Base-by-base conservation (phyloP, 2,797 vertebrate genomes). In the Philypnodon macrostomus region DNA sequence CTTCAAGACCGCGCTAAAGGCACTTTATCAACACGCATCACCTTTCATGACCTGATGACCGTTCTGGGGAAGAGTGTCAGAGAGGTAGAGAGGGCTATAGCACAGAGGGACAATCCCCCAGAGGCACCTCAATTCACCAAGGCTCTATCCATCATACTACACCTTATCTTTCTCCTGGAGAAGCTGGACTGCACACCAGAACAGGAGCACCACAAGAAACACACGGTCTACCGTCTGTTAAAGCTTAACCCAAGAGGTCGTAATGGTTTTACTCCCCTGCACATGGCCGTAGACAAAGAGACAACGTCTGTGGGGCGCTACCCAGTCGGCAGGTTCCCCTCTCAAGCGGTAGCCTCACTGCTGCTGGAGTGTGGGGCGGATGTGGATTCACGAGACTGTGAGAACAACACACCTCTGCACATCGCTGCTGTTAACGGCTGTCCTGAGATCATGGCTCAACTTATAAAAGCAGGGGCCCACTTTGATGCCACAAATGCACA, bases 381-480 rank as follows among this genome's bases (percentile, higher is more conserved):
- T 30, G 91, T 95, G 0, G 94, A 98, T 54, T 92, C 95, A 1
- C 90, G 95, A 0, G 95, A 97, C 90, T 92, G 89, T 0, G 95
- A 98, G 70, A 97, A 97, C 91, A 97, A 96, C 85, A 97, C 95
- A 0, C 95, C 95, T 0, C 87, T 98, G 68, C 96, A 98, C 36
- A 39, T 95, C 0, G 92, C 96, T 0, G 95, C 95, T n/a, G 85
- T 77, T 57, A 98, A 97, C 63, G 88, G 89, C 53, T 94, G 90
- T 65, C 91, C 94, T 0, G 91, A 91, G 41, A 91, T 95, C 72
- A 98, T 98, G 94, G 88, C 83, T 0, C 80, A 91, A 27, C 92
- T 98, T 3, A 89, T 96, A 40, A 91, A 91, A 46, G 89, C 91
- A 0, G 96, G 96, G 6, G 92, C 94, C 15, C 96, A 98, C 63